Conservation (phyloP, 2,888 invertebrate genomes). For the Rotaria sp. region DNA sequence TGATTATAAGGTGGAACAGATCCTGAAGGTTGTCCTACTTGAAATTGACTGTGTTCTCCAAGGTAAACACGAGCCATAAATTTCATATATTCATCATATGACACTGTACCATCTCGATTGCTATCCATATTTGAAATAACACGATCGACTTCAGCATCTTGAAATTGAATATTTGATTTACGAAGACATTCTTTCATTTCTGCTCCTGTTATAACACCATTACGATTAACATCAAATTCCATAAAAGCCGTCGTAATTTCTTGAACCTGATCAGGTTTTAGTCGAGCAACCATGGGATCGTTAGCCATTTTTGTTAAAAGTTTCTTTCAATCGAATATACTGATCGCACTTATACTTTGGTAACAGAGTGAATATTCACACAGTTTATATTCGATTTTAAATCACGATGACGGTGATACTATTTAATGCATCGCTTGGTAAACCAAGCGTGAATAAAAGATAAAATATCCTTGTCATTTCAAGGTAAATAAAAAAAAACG, state of each 20-base stretch:
- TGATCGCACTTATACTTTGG: background rate
- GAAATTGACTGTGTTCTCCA: background rate
- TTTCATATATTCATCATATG: conserved; percentile 13
- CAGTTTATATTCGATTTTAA: background rate
- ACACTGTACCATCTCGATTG: background rate
- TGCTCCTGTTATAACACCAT: background rate
- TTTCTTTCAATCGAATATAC: background rate
- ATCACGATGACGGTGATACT: background rate
- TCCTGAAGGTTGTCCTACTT: background rate
- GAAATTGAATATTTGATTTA: background rate
- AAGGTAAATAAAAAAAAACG: background rate
- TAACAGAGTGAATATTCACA: background rate
- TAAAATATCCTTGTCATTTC: background rate
- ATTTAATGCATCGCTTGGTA: background rate
- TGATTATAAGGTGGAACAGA: background rate
- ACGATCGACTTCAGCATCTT: conserved; percentile 26
- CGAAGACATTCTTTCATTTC: conserved; percentile 24
- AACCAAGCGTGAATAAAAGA: background rate
- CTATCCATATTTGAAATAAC: background rate
- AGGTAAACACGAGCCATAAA: conserved; percentile 27
- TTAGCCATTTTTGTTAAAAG: background rate
- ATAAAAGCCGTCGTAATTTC: background rate
- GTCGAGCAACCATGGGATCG: background rate
- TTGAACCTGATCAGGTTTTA: conserved; percentile 17
- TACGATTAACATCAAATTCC: background rate